phyloP scores from a whole-genome alignment of 2,888 invertebrate genomes.

The Chrysolina haemoptera region DNA sequence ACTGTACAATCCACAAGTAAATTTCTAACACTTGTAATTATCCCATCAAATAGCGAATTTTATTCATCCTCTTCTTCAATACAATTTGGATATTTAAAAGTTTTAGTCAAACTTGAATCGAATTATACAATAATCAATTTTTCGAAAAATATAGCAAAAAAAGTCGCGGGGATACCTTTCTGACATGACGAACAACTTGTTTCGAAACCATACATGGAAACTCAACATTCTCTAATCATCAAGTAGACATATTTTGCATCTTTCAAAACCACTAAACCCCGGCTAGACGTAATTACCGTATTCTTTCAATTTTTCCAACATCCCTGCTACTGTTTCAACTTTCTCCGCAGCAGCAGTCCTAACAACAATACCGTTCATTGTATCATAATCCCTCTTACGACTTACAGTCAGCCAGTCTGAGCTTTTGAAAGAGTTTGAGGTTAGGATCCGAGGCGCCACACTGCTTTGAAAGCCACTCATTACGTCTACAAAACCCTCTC shows the following conservation, averaged over 20 bases:
- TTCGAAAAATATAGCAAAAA: no score
- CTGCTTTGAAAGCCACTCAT: slow-evolving; percentile 61
- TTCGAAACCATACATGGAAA: not conserved
- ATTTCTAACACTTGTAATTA: no score
- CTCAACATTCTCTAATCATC: not conserved
- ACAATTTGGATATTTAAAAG: no score
- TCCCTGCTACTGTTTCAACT: slow-evolving; percentile 18
- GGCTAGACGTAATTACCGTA: slow-evolving; percentile 25
- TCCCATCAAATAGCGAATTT: no score
- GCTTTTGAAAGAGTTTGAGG: slow-evolving; percentile 53
- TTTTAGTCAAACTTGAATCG: no score
- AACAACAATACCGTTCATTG: slow-evolving; percentile 33
- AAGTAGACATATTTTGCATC: not conserved
- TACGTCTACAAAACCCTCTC: slow-evolving; percentile 59
- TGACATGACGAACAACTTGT: no score
- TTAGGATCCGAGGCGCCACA: slow-evolving; percentile 59
- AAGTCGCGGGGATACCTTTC: no score
- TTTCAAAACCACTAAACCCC: slow-evolving; percentile 18
- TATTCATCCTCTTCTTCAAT: no score
- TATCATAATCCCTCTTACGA: slow-evolving; percentile 45
- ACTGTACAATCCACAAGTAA: no score
- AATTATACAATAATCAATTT: no score
- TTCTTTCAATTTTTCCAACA: slow-evolving; percentile 11
- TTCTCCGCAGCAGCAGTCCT: slow-evolving; percentile 27
- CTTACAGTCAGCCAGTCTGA: slow-evolving; percentile 54